Conservation (phyloP, 1,140 invertebrate genomes). For the Polyergus mexicanus region DNA sequence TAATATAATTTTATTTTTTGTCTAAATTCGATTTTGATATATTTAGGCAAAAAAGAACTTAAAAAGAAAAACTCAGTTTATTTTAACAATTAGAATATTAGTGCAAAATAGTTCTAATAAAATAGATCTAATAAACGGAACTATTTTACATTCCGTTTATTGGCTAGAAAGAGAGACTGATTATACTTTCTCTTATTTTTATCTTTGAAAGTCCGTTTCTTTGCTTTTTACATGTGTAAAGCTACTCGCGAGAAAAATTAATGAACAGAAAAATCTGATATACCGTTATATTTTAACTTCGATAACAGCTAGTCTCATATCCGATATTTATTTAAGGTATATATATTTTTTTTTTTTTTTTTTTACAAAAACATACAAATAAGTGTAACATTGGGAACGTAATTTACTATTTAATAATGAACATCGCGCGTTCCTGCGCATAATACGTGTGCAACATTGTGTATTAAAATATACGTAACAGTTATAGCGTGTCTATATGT, state of each 20-base stretch:
- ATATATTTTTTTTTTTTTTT: constrained; percentile 71
- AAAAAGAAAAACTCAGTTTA: constrained; percentile 8
- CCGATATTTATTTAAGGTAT: constrained; percentile 76
- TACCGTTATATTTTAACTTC: constrained; percentile 71
- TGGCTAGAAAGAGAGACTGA: constrained; percentile 22
- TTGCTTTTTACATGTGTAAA: constrained; percentile 15
- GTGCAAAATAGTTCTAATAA: neutral
- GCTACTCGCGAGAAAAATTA: neutral
- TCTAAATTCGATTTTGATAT: constrained; percentile 11
- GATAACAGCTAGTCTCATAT: constrained; percentile 82
- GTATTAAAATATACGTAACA: constrained; percentile 65
- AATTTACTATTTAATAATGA: constrained; percentile 72
- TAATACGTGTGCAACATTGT: constrained; percentile 65
- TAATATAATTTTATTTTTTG: neutral
- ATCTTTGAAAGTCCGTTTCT: neutral
- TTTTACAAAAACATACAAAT: constrained; percentile 72
- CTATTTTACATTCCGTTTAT: constrained; percentile 37
- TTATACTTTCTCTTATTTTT: constrained; percentile 5
- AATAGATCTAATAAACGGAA: constrained; percentile 34
- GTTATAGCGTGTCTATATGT: constrained; percentile 64
- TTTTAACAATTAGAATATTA: neutral
- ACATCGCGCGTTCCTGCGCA: constrained; percentile 61
- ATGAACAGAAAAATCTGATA: constrained; percentile 33
- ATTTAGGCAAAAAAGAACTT: neutral
- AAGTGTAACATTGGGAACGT: constrained; percentile 73